These are phyloP conservation scores for Hermetia illucens DNA, from an alignment of 1,140 invertebrate species.

Conservation along the genomic window DNA sequence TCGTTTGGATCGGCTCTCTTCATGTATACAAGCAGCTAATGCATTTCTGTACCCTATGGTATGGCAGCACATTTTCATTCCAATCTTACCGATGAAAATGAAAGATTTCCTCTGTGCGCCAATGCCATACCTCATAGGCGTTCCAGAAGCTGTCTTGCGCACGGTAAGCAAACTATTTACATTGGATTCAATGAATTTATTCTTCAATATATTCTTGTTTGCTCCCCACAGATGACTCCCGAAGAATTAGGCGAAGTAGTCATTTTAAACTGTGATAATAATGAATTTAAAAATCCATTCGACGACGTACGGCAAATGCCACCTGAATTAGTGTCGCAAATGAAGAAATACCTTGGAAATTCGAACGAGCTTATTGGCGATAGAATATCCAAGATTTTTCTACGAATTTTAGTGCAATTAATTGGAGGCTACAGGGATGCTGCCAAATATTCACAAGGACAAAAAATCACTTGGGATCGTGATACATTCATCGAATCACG, in stretches of 20 bases:
- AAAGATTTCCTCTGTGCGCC: slow-evolving; percentile 84
- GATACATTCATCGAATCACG: slow-evolving; percentile 76
- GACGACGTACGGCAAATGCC: slow-evolving; percentile 77
- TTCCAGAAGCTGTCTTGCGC: slow-evolving; percentile 68
- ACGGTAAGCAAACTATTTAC: slow-evolving; percentile 12
- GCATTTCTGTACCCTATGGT: slow-evolving; percentile 91
- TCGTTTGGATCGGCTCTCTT: slow-evolving; percentile 71
- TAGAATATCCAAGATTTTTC: slow-evolving; percentile 78
- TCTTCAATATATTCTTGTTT: slow-evolving; percentile 6
- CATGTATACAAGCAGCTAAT: slow-evolving; percentile 88
- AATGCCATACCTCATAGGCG: slow-evolving; percentile 92
- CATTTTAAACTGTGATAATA: slow-evolving; percentile 78
- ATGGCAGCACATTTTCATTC: slow-evolving; percentile 97
- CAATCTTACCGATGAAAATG: slow-evolving; percentile 72
- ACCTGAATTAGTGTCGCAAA: slow-evolving; percentile 54
- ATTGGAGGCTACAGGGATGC: slow-evolving; percentile 91
- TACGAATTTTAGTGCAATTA: slow-evolving; percentile 75
- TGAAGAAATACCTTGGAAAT: slow-evolving; percentile 54
- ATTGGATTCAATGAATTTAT: neutral
- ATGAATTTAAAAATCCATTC: slow-evolving; percentile 71
- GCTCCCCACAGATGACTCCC: slow-evolving; percentile 39
- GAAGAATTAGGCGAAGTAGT: slow-evolving; percentile 82
- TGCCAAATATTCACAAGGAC: slow-evolving; percentile 53
- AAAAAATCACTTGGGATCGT: slow-evolving; percentile 72
- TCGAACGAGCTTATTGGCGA: slow-evolving; percentile 56